Percentiles rank a stretch among this genome's conserved stretches.
phyloP scores from a whole-genome alignment of 2,888 invertebrate species.

The Carabus problematicus region DNA sequence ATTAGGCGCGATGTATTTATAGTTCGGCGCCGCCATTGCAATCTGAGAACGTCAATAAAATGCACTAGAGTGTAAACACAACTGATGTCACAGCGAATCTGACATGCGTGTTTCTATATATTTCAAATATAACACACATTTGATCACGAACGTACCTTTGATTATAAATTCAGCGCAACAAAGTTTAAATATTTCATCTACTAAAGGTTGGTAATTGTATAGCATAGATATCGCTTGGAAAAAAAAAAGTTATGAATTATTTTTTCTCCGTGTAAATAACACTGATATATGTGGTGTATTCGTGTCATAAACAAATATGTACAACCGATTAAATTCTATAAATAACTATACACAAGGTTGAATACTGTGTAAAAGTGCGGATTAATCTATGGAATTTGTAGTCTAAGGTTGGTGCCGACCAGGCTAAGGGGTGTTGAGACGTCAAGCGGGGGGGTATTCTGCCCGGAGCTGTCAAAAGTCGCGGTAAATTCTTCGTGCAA shows the following conservation, averaged over 20 bases:
- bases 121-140: slow-evolving; percentile 24
- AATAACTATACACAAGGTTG: neutral
- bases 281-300: neutral
- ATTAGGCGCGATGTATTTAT: too few species aligned
- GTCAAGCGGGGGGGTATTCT: slow-evolving; percentile 15
- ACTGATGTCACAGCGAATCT: slow-evolving; percentile 30
- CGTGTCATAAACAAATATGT: neutral
- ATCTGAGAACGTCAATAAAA: slow-evolving; percentile 33
- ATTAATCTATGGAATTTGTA: slow-evolving; percentile 26
- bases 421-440: neutral
- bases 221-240: neutral
- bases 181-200: too few species aligned
- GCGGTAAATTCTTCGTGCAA: neutral
- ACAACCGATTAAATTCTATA: neutral
- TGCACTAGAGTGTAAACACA: slow-evolving; percentile 36
- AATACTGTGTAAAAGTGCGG: neutral
- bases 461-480: slow-evolving; percentile 28
- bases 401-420: slow-evolving; percentile 22
- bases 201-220: neutral
- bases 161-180: neutral
- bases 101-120: slow-evolving; percentile 31
- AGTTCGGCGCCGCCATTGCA: slow-evolving; percentile 16
- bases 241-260: neutral
- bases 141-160: slow-evolving; percentile 2
- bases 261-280: neutral